Conservation (phyloP, 2,113 vertebrate species). For the Dasyurus viverrinus region DNA sequence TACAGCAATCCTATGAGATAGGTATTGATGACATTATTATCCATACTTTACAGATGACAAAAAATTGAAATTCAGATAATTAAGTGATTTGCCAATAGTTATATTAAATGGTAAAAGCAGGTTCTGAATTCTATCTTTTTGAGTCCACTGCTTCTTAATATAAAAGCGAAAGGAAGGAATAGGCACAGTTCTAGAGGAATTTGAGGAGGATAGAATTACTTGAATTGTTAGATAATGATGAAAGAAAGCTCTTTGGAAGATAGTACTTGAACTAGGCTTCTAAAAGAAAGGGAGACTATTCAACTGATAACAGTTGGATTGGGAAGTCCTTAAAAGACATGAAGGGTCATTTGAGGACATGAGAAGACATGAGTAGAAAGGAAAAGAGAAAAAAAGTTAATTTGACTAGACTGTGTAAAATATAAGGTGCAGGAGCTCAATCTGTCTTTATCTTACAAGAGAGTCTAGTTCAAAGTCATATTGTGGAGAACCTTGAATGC, state of each 20-base stretch:
- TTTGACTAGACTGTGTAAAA: background rate
- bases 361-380: background rate
- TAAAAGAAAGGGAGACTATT: background rate
- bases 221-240: background rate
- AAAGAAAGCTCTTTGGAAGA: background rate
- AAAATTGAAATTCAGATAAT: background rate
- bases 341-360: background rate
- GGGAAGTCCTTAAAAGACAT: background rate
- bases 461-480: background rate
- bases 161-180: background rate
- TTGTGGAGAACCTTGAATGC: background rate
- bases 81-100: background rate
- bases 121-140: background rate
- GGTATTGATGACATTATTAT: background rate
- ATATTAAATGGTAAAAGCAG: background rate
- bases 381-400: background rate
- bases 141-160: background rate
- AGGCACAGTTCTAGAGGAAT: background rate
- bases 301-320: background rate
- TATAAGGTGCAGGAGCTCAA: background rate
- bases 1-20: background rate
- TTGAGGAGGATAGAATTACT: background rate
- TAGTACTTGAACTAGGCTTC: background rate
- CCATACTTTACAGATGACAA: background rate
- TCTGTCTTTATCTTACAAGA: background rate